Conservation (phyloP, 2,797 vertebrate species). For the Thaleichthys pacificus region DNA sequence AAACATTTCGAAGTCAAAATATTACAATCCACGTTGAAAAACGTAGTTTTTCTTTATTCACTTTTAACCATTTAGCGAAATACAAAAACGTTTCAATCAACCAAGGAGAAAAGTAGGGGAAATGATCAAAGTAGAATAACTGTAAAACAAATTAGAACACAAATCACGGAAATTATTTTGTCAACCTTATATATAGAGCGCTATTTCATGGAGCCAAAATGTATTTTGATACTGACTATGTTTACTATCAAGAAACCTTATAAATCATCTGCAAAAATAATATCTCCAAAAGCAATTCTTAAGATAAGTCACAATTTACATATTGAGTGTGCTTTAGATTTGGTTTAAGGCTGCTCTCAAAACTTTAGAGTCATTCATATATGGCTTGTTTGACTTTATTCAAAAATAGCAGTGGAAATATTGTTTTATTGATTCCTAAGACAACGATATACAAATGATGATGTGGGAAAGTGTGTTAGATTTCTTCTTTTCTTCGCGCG, state of each 20-base stretch:
- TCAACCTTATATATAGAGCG: neutral
- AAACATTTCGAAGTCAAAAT: conserved; percentile 10
- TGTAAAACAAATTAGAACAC: conserved; percentile 23
- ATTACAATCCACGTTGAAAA: conserved; percentile 2
- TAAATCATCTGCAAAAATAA: conserved; percentile 58
- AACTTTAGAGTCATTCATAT: conserved; percentile 63
- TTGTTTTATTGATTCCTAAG: conserved; percentile 75
- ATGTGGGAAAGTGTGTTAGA: conserved; percentile 36
- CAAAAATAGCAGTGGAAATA: conserved; percentile 52
- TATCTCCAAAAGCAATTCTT: conserved; percentile 54
- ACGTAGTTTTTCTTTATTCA: conserved; percentile 37
- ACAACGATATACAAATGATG: conserved; percentile 72
- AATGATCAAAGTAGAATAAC: conserved; percentile 19
- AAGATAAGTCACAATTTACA: conserved; percentile 61
- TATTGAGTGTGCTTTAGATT: conserved; percentile 69
- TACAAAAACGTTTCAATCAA: conserved; percentile 36
- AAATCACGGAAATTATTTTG: conserved; percentile 18
- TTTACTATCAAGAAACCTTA: conserved; percentile 47
- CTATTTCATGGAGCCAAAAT: conserved; percentile 32
- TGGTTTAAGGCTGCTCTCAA: conserved; percentile 61
- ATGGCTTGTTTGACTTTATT: conserved; percentile 72
- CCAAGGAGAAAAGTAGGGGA: conserved; percentile 21
- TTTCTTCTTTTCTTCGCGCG: conserved; percentile 40
- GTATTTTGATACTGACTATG: conserved; percentile 9
- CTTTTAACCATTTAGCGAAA: conserved; percentile 35